These are phyloP conservation scores for Sapajus apella DNA, from an alignment of 2,113 vertebrate genomes.

Conservation along the genomic window DNA sequence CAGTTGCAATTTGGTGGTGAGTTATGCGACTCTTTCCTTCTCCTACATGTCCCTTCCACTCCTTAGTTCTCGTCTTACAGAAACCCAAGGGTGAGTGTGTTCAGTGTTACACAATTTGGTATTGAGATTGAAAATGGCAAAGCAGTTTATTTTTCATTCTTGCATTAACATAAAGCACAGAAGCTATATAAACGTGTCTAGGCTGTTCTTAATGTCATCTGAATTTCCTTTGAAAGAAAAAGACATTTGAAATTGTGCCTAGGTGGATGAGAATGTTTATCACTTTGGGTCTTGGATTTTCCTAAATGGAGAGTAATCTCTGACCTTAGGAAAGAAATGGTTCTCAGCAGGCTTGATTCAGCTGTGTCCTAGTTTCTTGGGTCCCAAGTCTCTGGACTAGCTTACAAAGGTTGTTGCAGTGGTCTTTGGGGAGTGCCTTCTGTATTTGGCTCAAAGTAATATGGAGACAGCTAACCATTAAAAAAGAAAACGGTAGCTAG, in stretches of 20 bases:
- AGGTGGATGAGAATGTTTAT: neutral
- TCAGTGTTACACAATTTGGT: neutral
- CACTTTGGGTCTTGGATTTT: neutral
- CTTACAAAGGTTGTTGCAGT: neutral
- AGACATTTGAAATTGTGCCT: neutral
- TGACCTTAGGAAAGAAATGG: neutral
- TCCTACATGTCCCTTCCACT: neutral
- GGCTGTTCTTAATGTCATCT: constrained; percentile 17
- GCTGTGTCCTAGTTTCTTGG: neutral
- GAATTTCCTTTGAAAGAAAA: constrained; percentile 37
- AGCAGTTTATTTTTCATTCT: constrained; percentile 2
- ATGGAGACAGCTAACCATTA: neutral
- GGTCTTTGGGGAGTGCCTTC: neutral
- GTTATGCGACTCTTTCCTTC: neutral
- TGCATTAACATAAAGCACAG: constrained; percentile 50
- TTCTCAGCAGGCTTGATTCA: neutral
- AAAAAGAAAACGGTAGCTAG: neutral
- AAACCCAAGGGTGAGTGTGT: neutral
- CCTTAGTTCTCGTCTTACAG: neutral
- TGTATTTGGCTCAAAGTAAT: neutral
- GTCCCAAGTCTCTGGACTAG: neutral
- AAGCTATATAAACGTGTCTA: neutral
- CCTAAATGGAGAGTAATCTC: neutral
- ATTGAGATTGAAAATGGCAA: constrained; percentile 26
- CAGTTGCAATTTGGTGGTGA: neutral